Evolutionary conservation across 2,113 vertebrate genomes (phyloP).

Genomic region (Notiomystis cincta): DNA sequence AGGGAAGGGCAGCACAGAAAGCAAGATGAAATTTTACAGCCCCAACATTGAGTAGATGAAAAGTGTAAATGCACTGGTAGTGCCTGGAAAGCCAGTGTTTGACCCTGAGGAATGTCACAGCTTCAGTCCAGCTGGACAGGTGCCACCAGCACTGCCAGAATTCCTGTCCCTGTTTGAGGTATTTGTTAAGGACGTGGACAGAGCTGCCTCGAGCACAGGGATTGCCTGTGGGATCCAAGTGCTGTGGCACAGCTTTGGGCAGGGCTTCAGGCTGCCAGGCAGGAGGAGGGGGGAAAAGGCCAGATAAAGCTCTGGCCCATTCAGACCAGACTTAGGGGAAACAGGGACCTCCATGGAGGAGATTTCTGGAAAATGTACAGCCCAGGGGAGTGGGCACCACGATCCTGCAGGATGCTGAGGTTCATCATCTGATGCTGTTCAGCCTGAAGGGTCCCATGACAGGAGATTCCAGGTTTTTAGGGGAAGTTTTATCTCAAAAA

Average conservation of each 20-base stretch:
- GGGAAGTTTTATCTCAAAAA: background rate
- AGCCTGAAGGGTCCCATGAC: background rate
- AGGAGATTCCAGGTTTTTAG: background rate
- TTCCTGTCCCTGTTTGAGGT: background rate
- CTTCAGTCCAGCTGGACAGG: background rate
- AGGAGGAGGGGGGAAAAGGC: background rate
- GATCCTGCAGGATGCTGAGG: rapidly evolving
- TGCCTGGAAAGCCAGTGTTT: background rate
- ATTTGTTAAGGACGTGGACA: background rate
- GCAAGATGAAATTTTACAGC: background rate
- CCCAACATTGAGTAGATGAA: background rate
- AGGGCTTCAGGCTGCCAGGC: background rate
- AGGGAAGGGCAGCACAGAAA: background rate
- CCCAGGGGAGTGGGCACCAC: background rate
- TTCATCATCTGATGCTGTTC: background rate
- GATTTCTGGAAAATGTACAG: background rate
- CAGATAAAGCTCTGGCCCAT: background rate
- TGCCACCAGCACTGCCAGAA: background rate
- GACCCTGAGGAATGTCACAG: background rate
- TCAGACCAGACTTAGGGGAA: rapidly evolving
- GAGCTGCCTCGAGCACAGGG: background rate
- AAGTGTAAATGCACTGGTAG: background rate
- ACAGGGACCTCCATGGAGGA: rapidly evolving
- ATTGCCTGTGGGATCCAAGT: background rate
- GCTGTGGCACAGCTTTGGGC: background rate